Percentiles rank a stretch among this genome's conserved stretches.
These are phyloP conservation scores for Silurus glanis DNA, from an alignment of 2,113 vertebrate genomes.

Conservation along the genomic window DNA sequence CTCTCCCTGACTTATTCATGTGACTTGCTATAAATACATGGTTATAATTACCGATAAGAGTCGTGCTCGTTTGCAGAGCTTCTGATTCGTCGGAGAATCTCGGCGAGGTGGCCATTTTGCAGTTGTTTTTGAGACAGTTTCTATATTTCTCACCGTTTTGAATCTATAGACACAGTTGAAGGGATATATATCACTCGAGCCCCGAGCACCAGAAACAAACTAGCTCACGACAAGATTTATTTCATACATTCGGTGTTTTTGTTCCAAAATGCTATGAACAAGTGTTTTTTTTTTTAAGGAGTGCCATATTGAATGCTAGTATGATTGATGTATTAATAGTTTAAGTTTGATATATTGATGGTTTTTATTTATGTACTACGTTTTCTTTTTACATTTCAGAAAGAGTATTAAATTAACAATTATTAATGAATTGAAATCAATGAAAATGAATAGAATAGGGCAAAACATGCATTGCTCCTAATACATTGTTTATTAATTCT, in stretches of 20 bases:
- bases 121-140: constrained; percentile 57
- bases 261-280: neutral
- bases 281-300: too few species aligned
- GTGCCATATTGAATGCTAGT: neutral
- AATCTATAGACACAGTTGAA: constrained; percentile 58
- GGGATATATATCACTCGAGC: constrained; percentile 58
- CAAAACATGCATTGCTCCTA: neutral
- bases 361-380: neutral
- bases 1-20: constrained; percentile 42
- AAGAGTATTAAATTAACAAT: neutral
- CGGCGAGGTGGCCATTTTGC: constrained; percentile 51
- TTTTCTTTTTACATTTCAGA: too few species aligned
- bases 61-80: constrained; percentile 51
- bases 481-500: neutral
- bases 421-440: neutral
- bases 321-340: neutral
- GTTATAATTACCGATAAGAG: constrained; percentile 60
- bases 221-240: constrained; percentile 55
- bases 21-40: constrained; percentile 59
- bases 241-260: constrained; percentile 11
- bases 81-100: constrained; percentile 43
- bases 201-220: constrained; percentile 60
- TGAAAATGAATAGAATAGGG: neutral
- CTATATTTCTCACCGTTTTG: constrained; percentile 54
- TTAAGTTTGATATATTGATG: neutral